phyloP scores from a whole-genome alignment of 1,140 invertebrate genomes.

The Mylabris phalerata region DNA sequence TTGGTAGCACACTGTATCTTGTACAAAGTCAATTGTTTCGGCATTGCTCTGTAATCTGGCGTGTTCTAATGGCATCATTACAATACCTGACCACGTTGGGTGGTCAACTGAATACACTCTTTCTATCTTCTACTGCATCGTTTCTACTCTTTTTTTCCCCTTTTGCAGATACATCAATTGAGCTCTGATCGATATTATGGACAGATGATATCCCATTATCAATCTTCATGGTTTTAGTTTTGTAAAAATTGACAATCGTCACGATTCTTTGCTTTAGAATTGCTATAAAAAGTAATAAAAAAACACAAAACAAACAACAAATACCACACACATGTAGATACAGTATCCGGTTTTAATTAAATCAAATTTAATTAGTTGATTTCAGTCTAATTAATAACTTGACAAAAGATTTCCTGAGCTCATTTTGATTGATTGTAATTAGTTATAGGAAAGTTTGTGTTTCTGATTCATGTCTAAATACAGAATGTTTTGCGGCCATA shows the following conservation, averaged over 20 bases:
- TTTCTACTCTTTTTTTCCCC: neutral
- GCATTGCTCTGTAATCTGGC: slow-evolving; percentile 15
- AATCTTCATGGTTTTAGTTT: too few relatives aligned
- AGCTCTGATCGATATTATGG: too few relatives aligned
- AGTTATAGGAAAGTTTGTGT: slow-evolving; percentile 24
- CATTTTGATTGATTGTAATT: slow-evolving; percentile 29
- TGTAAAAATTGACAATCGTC: too few relatives aligned
- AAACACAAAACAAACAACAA: too few relatives aligned
- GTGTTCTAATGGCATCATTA: slow-evolving; percentile 15
- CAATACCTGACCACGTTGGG: slow-evolving; percentile 14
- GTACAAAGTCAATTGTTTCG: slow-evolving; percentile 9
- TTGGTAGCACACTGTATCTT: slow-evolving; percentile 5
- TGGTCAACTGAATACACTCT: neutral
- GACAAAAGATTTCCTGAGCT: too few relatives aligned
- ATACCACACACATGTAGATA: too few relatives aligned
- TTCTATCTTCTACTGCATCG: neutral
- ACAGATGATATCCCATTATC: too few relatives aligned
- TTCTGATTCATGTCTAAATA: slow-evolving; percentile 27
- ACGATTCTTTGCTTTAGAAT: too few relatives aligned
- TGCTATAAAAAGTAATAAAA: too few relatives aligned
- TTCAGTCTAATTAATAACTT: too few relatives aligned
- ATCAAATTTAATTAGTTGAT: too few relatives aligned
- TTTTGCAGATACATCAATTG: neutral
- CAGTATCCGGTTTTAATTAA: too few relatives aligned
- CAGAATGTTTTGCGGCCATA: slow-evolving; percentile 23